Conservation (phyloP, 2,113 vertebrate species). For the Oryzias javanicus region DNA sequence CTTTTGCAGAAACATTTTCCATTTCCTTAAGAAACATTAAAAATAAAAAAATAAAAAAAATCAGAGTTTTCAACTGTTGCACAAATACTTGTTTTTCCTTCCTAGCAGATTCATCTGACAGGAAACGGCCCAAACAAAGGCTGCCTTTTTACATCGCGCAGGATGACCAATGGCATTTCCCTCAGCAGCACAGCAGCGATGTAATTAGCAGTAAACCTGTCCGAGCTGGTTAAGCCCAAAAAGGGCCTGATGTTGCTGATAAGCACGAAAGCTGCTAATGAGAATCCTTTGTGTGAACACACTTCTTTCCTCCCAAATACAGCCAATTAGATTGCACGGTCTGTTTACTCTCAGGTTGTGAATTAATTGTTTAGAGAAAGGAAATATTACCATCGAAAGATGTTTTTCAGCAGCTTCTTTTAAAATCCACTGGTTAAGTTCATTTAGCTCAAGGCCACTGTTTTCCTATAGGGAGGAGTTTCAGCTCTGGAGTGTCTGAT, state of each 20-base stretch:
- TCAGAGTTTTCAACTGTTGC: too few relatives aligned
- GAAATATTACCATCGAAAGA: too few relatives aligned
- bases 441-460: constrained; percentile 32
- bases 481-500: constrained; percentile 3
- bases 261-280: constrained; percentile 38
- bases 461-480: constrained; percentile 35
- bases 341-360: constrained; percentile 1
- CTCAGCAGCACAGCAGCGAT: constrained; percentile 22
- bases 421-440: constrained; percentile 8
- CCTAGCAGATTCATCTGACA: constrained; percentile 21
- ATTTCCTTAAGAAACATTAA: too few relatives aligned
- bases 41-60: too few relatives aligned
- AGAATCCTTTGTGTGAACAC: constrained; percentile 23
- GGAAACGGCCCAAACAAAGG: constrained; percentile 47
- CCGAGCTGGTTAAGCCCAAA: constrained; percentile 28
- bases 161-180: constrained; percentile 40
- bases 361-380: too few relatives aligned
- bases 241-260: constrained; percentile 42
- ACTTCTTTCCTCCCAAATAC: constrained; percentile 31
- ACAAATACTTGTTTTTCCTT: constrained; percentile 4
- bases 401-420: background rate
- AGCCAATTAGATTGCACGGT: constrained; percentile 8
- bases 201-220: constrained; percentile 53
- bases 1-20: too few relatives aligned
- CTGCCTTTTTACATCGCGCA: constrained; percentile 33